Conservation (phyloP, 2,888 invertebrate species). For the Anthophora plumipes region DNA sequence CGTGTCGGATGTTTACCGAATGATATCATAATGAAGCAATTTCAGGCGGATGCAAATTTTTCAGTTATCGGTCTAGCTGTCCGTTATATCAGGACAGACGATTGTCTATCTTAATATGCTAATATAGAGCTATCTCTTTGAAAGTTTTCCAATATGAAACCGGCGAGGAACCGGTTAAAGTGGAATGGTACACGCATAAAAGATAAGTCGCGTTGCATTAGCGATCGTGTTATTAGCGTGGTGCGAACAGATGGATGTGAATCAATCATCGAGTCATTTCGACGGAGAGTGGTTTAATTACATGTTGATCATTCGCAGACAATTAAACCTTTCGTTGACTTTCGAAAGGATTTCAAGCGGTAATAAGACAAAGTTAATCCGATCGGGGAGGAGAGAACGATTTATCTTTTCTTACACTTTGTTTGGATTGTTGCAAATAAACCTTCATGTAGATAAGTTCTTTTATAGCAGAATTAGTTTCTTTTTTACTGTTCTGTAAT, state of each 20-base stretch:
- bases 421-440: not conserved
- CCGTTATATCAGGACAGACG: slow-evolving; percentile 11
- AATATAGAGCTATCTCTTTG: slow-evolving; percentile 30
- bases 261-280: slow-evolving; percentile 7
- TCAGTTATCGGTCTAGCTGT: not conserved
- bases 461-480: no score
- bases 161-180: slow-evolving; percentile 39
- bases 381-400: not conserved
- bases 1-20: not conserved
- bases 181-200: not conserved
- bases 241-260: not conserved
- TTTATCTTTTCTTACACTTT: not conserved
- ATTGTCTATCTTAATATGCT: slow-evolving; percentile 39
- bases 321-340: not conserved
- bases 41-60: slow-evolving; percentile 5
- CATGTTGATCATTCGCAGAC: not conserved
- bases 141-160: slow-evolving; percentile 38
- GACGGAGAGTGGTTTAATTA: not conserved
- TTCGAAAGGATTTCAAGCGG: not conserved
- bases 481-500: not conserved
- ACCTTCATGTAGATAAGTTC: no score
- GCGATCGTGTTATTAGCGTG: slow-evolving; percentile 17
- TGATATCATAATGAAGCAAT: slow-evolving; percentile 13
- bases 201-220: slow-evolving; percentile 3
- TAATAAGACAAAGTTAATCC: not conserved